Conservation (phyloP, 2,113 vertebrate genomes). For the Podarcis cretensis region DNA sequence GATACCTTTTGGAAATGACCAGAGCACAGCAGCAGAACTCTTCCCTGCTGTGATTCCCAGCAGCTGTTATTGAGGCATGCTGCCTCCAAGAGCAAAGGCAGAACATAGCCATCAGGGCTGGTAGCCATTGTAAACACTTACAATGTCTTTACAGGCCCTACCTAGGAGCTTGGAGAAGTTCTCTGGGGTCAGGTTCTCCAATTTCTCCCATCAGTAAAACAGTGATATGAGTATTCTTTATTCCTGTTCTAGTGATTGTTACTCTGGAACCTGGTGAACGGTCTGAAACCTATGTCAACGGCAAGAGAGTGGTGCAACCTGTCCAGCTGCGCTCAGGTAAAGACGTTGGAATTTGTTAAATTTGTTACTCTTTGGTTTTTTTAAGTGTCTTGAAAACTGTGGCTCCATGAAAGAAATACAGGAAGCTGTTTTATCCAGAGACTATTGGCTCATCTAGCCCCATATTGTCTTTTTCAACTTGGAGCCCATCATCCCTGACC, state of each 20-base stretch:
- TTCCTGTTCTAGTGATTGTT: slow-evolving; percentile 85
- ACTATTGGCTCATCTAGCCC: too few relatives aligned
- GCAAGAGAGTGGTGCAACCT: slow-evolving; percentile 90
- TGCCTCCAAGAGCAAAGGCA: neutral
- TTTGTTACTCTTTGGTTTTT: accelerated
- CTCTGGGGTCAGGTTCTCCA: neutral
- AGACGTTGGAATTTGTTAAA: neutral
- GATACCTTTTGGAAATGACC: too few relatives aligned
- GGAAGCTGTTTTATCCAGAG: neutral
- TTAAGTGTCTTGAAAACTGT: neutral
- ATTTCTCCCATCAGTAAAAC: neutral
- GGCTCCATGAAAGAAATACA: neutral
- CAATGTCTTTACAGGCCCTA: neutral
- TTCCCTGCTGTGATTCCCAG: too few relatives aligned
- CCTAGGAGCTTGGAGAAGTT: neutral
- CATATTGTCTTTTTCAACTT: neutral
- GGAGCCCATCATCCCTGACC: too few relatives aligned
- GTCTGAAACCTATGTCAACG: slow-evolving; percentile 97
- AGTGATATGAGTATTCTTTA: neutral
- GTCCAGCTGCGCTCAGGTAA: slow-evolving; percentile 95
- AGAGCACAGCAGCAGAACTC: too few relatives aligned
- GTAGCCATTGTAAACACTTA: neutral
- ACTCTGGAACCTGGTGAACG: slow-evolving; percentile 92
- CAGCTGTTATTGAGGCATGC: neutral
- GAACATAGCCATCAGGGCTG: too few relatives aligned